phyloP scores from a whole-genome alignment of 2,888 invertebrate genomes.

The Girardia tigrina region DNA sequence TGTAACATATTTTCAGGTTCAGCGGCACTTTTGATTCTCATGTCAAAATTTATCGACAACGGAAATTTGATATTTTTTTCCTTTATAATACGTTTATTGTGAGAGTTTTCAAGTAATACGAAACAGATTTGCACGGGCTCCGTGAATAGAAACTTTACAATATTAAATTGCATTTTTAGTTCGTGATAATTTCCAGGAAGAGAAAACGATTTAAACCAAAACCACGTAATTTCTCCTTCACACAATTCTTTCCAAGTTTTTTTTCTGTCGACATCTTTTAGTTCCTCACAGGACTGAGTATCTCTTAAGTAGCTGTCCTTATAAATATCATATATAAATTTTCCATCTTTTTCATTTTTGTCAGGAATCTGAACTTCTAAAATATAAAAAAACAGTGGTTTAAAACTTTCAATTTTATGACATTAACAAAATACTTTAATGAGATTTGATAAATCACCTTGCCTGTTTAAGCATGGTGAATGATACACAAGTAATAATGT shows the following conservation, averaged over 20 bases:
- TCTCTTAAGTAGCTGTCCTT: neutral
- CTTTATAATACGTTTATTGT: neutral
- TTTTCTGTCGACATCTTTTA: neutral
- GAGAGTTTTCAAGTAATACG: neutral
- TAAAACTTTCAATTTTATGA: no score
- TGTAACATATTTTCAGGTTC: neutral
- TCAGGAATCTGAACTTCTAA: no score
- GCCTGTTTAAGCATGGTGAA: no score
- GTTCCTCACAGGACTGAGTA: neutral
- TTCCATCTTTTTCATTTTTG: neutral
- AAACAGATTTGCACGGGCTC: neutral
- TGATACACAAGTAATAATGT: no score
- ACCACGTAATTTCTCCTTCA: neutral
- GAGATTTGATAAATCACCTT: no score
- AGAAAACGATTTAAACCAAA: neutral
- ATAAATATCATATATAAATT: neutral
- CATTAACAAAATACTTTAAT: no score
- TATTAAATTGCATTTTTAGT: neutral
- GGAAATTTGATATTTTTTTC: neutral
- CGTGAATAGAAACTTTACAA: neutral
- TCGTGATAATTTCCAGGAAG: neutral
- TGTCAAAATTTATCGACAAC: neutral
- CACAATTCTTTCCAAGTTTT: neutral
- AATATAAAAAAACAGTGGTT: no score
- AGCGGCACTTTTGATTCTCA: neutral